Conservation (phyloP, 2,797 vertebrate species). For the Ispidina picta region DNA sequence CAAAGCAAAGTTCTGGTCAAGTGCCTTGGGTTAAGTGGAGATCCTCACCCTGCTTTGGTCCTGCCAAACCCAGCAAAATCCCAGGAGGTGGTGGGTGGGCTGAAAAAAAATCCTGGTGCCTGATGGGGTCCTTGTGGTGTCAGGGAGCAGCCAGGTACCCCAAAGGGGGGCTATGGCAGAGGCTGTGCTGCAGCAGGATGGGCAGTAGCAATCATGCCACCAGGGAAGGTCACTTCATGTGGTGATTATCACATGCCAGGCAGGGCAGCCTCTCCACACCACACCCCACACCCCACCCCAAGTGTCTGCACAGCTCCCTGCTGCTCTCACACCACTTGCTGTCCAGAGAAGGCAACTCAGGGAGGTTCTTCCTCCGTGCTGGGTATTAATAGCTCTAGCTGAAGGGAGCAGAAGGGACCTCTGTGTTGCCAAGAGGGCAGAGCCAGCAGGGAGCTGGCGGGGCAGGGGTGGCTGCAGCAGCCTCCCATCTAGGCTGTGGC, state of each 20-base stretch:
- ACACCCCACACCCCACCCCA: fast-evolving
- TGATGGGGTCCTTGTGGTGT: background rate
- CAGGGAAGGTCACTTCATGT: fast-evolving
- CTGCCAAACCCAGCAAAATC: background rate
- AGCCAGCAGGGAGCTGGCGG: background rate
- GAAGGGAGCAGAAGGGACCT: background rate
- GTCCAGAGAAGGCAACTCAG: background rate
- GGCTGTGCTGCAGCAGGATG: background rate
- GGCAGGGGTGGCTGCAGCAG: background rate
- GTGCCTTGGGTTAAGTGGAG: background rate
- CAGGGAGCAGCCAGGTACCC: background rate
- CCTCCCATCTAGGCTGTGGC: background rate
- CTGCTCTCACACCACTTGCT: fast-evolving
- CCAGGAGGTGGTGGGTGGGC: background rate
- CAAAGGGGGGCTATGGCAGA: fast-evolving
- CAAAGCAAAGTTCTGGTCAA: background rate
- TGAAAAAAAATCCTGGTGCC: background rate
- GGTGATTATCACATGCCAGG: no score
- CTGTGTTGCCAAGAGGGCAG: background rate
- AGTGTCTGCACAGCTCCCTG: background rate
- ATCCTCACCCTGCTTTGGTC: background rate
- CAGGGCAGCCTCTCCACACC: fast-evolving
- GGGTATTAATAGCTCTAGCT: background rate
- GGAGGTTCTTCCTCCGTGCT: background rate
- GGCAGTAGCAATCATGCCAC: no score